Evolutionary conservation across 2,797 vertebrate genomes (phyloP).

Genomic region (Acipenser transmontanus): DNA sequence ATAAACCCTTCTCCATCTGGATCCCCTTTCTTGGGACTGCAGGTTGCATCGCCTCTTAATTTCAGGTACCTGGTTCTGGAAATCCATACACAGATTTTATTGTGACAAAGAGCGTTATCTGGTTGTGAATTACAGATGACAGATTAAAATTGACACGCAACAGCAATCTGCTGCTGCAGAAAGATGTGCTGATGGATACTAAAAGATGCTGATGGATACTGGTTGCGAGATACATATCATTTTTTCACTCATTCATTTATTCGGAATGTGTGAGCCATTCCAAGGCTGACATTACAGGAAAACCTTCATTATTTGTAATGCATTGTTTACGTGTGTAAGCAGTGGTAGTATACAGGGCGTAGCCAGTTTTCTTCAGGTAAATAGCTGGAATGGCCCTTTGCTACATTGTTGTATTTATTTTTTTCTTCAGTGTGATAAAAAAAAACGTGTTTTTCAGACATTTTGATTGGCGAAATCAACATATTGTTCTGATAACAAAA

Average conservation of each 20-base stretch:
- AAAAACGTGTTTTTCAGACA: not conserved
- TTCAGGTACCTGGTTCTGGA: slow-evolving; percentile 49
- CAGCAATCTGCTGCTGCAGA: not conserved
- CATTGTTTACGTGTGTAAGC: not conserved
- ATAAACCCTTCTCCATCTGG: slow-evolving; percentile 59
- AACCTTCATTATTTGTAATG: not conserved
- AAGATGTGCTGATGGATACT: not conserved
- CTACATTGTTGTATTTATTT: not conserved
- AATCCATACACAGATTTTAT: not conserved
- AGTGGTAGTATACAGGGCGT: not conserved
- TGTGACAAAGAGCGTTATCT: not conserved
- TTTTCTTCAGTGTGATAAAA: too few relatives aligned
- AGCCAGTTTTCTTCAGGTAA: not conserved
- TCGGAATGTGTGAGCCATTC: not conserved
- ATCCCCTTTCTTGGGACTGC: slow-evolving; percentile 62
- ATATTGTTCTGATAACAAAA: too few relatives aligned
- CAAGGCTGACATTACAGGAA: not conserved
- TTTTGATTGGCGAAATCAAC: too few relatives aligned
- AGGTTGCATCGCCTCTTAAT: slow-evolving; percentile 61
- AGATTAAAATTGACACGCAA: not conserved
- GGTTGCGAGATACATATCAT: not conserved
- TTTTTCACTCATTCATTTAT: not conserved
- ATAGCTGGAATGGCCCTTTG: not conserved
- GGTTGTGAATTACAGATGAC: not conserved
- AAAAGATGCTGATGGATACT: not conserved